Evolutionary conservation across 2,113 vertebrate species (phyloP).

Genomic region (Malurus alboscapulatus): DNA sequence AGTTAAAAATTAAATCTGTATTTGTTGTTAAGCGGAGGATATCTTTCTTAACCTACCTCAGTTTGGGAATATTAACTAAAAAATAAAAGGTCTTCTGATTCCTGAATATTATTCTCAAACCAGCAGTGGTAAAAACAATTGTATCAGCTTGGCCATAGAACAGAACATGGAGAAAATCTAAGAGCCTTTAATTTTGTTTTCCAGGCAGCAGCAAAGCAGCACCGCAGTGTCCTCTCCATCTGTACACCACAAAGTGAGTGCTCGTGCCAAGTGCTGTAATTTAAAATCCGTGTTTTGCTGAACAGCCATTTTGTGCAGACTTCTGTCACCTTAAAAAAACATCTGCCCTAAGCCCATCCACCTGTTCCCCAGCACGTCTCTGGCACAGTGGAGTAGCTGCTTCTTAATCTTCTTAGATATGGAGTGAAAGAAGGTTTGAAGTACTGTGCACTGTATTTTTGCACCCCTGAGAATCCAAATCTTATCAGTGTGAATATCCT

Average conservation of each 20-base stretch:
- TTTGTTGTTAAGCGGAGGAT: not conserved
- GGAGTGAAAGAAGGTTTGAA: not conserved
- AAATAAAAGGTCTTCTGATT: not conserved
- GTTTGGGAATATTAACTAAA: not conserved
- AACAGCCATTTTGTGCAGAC: conserved; percentile 3
- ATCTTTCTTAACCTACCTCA: not conserved
- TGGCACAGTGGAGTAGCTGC: not conserved
- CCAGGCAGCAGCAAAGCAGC: conserved; percentile 60
- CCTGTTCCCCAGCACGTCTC: not conserved
- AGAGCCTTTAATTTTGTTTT: conserved; percentile 44
- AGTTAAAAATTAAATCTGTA: not conserved
- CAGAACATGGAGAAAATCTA: not conserved
- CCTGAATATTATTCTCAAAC: not conserved
- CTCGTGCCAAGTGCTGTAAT: not conserved
- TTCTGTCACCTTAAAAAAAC: conserved; percentile 26
- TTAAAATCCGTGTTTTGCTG: not conserved
- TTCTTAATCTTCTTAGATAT: not conserved
- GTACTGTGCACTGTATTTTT: not conserved
- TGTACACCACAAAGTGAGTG: conserved; percentile 69
- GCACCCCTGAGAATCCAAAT: not conserved
- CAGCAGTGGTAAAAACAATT: not conserved
- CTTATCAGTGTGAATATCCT: not conserved
- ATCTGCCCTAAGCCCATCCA: not conserved
- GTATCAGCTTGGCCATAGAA: not conserved
- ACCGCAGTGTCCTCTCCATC: conserved; percentile 52